Conservation (phyloP, 1,140 invertebrate species). For the Rhagoletis zephyria region DNA sequence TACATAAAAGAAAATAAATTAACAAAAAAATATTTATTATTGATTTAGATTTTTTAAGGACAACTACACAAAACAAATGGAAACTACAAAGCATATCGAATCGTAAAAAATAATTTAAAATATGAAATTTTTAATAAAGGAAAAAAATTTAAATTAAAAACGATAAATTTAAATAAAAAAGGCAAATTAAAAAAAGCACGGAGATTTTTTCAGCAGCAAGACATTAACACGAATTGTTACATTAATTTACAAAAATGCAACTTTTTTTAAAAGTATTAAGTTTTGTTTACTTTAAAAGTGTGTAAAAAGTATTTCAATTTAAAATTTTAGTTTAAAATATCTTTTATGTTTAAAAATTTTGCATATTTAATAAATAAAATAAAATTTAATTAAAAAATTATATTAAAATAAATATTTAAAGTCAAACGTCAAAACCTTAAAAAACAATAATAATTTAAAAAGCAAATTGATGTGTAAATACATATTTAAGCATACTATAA, state of each 20-base stretch:
- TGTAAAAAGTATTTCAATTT: neutral
- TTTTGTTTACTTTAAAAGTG: neutral
- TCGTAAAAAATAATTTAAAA: slow-evolving; percentile 44
- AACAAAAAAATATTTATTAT: slow-evolving; percentile 38
- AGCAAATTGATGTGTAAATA: slow-evolving; percentile 67
- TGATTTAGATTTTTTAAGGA: slow-evolving; percentile 56
- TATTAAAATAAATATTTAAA: neutral
- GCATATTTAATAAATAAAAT: no score
- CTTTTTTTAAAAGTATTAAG: no score
- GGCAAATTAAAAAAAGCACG: no score
- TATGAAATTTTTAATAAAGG: slow-evolving; percentile 7
- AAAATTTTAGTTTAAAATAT: neutral
- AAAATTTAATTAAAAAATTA: neutral
- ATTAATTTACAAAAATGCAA: neutral
- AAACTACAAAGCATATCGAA: slow-evolving; percentile 50
- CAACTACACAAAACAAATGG: slow-evolving; percentile 54
- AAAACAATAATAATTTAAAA: slow-evolving; percentile 7
- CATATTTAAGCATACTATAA: no score
- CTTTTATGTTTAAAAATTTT: no score
- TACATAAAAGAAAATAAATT: neutral
- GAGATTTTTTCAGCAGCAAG: neutral
- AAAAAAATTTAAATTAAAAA: slow-evolving; percentile 15
- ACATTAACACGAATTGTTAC: neutral
- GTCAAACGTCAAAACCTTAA: neutral
- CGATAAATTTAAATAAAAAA: neutral